Conservation (phyloP, 1,140 invertebrate species). For the Hylyphantes graminicola region DNA sequence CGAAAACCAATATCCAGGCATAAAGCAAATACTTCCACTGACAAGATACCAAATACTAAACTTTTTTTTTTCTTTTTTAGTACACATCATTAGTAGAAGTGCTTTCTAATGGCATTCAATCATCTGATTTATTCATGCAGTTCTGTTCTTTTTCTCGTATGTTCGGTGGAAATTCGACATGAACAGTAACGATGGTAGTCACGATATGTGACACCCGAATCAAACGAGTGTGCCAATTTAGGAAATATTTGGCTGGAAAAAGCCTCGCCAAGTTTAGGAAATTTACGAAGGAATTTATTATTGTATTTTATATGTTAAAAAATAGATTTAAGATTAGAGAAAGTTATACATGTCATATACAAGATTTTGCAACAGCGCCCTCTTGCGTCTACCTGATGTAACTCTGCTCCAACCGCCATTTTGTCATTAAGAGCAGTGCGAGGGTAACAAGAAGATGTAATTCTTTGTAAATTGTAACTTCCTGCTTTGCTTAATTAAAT, state of each 20-base stretch:
- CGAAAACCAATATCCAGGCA: neutral
- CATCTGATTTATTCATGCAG: constrained; percentile 56
- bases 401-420: no score
- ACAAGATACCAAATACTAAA: no score
- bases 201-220: constrained; percentile 41
- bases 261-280: neutral
- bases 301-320: neutral
- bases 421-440: no score
- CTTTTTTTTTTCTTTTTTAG: no score
- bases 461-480: no score
- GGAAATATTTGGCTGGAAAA: neutral
- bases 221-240: neutral
- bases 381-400: no score
- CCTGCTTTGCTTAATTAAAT: no score
- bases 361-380: no score
- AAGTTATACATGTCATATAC: neutral
- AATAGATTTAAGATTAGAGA: neutral
- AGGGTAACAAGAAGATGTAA: no score
- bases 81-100: neutral
- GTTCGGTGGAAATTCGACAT: constrained; percentile 26
- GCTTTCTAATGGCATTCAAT: constrained; percentile 56
- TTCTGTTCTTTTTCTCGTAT: constrained; percentile 27
- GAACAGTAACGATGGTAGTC: constrained; percentile 48
- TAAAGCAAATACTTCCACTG: neutral
- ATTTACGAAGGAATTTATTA: neutral